Evolutionary conservation across 2,888 invertebrate species (phyloP), one percentile per base, ranked within the genome.

Genomic region (Xestia xanthographa): DNA sequence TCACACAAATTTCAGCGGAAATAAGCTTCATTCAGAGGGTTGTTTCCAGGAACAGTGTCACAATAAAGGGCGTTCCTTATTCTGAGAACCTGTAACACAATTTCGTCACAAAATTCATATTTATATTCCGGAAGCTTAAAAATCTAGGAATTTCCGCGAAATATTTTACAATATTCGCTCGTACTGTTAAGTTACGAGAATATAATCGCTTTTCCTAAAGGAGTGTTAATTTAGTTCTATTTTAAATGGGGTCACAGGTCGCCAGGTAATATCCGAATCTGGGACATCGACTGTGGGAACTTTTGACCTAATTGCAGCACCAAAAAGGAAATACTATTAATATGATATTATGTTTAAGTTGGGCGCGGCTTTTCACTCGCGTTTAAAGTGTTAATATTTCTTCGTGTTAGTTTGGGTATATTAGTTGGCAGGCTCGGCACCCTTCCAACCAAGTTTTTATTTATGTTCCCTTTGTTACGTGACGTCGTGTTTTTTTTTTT

Each of bases 221-320:
- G 53, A 60, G 74, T 76, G 70, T 77, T 72, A 72, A 87, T 66
- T 75, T 63, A 65, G 74, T 73, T 73, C 45, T 69, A 76, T 77
- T 77, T 80, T 72, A 65, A 86, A 86, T 65, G 41, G 75, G 86
- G 86, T 84, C 80, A 78, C 66, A 86, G 72, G 74, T 78, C 58
- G 76, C 60, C 74, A 77, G 77, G 76, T 86, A 60, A 63, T 66
- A 50, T 26, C n/a, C 45, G 66, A 71, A 86, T 84, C 68, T 81
- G 71, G 86, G 66, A 77, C 88, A 62, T 60, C 29, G 72, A 65
- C 75, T 79, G 66, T 68, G 41, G 38, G 56, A 68, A 77, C 72
- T 69, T 79, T 45, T 86, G 87, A 86, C 87, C 88, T 66, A 74
- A 78, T 85, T 87, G 58, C 67, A 53, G 38, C 58, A 72, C 48